These are phyloP conservation scores for Sapajus apella DNA, from an alignment of 2,113 vertebrate genomes.

Conservation along the genomic window DNA sequence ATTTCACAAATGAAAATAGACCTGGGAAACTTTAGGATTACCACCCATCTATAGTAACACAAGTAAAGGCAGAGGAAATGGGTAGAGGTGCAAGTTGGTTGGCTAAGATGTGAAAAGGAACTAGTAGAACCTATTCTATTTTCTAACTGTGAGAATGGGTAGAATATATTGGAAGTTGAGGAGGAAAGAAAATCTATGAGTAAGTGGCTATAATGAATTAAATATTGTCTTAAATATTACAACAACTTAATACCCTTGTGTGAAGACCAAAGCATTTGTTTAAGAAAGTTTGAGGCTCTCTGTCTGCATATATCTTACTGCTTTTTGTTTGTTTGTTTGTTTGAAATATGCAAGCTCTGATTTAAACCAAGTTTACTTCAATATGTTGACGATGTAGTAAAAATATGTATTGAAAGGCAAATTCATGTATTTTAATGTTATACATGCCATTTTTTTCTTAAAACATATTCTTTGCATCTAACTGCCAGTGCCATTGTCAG, in stretches of 20 bases:
- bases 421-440: conserved; percentile 83
- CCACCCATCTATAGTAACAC: background rate
- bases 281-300: conserved; percentile 72
- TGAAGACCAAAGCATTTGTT: conserved; percentile 69
- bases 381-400: conserved; percentile 79
- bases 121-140: background rate
- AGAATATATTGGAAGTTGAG: background rate
- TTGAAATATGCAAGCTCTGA: conserved; percentile 78
- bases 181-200: background rate
- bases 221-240: conserved; percentile 60
- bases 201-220: background rate
- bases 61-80: background rate
- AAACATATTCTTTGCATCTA: conserved; percentile 85
- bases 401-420: conserved; percentile 86
- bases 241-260: conserved; percentile 62
- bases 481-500: conserved; percentile 89
- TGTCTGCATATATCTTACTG: conserved; percentile 62
- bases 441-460: conserved; percentile 83
- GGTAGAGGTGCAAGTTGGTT: background rate
- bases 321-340: background rate
- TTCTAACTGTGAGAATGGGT: background rate
- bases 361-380: conserved; percentile 78
- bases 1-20: background rate
- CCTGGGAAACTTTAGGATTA: background rate
- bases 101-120: background rate